Base-by-base conservation (phyloP, 2,797 vertebrate species). In the Atherinosoma microstoma region DNA sequence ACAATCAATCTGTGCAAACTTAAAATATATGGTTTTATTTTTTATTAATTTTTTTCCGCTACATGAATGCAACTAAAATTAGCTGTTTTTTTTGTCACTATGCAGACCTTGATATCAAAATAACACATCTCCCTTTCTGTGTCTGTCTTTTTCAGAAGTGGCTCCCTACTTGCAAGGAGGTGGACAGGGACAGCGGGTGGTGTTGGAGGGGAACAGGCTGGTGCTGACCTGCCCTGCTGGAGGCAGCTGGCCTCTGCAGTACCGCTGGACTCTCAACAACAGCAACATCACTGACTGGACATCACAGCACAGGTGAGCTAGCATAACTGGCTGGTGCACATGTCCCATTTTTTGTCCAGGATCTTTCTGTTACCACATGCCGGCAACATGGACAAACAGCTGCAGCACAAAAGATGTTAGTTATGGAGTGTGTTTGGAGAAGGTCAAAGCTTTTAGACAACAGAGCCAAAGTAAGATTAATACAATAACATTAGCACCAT, bases 221-320 rank as follows among this genome's bases (percentile, higher is more conserved):
- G 97, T 99, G 67, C 94, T 99, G 88, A 99, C 97, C 5, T 99
- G 98, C 93, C 96, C 97, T 95, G 98, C 96, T 0, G 98, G 98
- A 91, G 98, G 98, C 87, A 99, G 98, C 94, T 99, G 98, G 97
- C 98, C 98, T 0, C 94, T 99, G 18, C 96, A 98, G 92, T 99
- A 99, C 92, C 97, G 97, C 89, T 99, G 98, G 98, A 92, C 96
- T 3, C 95, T 97, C 76, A 97, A 99, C 88, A 94, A 89, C 85
- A 95, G 84, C 13, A 96, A 97, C 93, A 92, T 99, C 79, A 89
- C 89, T 1, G 88, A 90, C 84, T 93, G 92, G 92, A 89, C 90
- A 0, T 70, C 87, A 10, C 84, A 90, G 60, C 89, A 90, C 90
- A 93, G 91, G 92, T 93, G 73, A 85, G 91, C 66, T 29, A 20